Conservation (phyloP, 2,888 invertebrate genomes). For the Eristalis tenax region DNA sequence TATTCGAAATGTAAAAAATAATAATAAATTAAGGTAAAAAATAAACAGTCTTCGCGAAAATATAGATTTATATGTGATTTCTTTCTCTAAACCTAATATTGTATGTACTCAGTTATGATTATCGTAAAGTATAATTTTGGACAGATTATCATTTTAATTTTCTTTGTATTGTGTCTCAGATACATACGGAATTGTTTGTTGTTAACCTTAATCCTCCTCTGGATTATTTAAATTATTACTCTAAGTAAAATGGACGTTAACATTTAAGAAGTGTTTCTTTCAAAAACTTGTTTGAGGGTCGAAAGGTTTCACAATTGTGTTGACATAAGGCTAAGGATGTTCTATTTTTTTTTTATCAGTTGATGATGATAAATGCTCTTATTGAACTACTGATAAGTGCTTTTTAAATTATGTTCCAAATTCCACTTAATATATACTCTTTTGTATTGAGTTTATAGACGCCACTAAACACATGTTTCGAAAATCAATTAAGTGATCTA, state of each 20-base stretch:
- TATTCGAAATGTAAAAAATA: constrained; percentile 6
- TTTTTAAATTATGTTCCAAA: constrained; percentile 13
- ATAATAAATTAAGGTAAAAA: constrained; percentile 23
- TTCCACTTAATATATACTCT: constrained; percentile 8
- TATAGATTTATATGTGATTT: constrained; percentile 30
- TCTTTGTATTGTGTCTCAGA: constrained; percentile 50
- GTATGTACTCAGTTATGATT: constrained; percentile 11
- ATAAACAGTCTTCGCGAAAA: constrained; percentile 62
- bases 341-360: constrained; percentile 6
- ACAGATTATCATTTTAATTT: constrained; percentile 58
- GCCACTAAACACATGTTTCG: constrained; percentile 11
- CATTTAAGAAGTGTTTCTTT: constrained; percentile 39
- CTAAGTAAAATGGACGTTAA: constrained; percentile 70
- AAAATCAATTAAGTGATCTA: constrained; percentile 10
- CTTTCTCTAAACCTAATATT: constrained; percentile 22
- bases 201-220: constrained; percentile 28
- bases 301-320: constrained; percentile 24
- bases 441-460: constrained; percentile 21
- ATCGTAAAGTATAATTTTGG: constrained; percentile 40
- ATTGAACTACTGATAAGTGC: constrained; percentile 29
- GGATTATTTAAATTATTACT: constrained; percentile 39
- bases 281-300: constrained; percentile 7
- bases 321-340: constrained; percentile 11
- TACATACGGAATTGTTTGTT: constrained; percentile 42
- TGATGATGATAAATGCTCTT: constrained; percentile 49